These are phyloP conservation scores for Sesia bembeciformis DNA, from an alignment of 2,888 invertebrate species.

Conservation along the genomic window DNA sequence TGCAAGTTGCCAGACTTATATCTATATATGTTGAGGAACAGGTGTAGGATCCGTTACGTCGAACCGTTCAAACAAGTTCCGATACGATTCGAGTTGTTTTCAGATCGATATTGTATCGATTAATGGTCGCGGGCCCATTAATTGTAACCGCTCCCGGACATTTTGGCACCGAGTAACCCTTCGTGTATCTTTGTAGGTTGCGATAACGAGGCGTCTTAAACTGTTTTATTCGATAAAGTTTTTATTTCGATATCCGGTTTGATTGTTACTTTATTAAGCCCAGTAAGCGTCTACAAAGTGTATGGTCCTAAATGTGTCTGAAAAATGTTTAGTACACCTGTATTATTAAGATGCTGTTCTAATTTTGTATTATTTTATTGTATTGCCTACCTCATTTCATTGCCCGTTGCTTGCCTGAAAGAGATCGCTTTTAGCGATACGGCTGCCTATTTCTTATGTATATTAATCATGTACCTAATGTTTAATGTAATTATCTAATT, in stretches of 20 bases:
- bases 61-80: conserved; percentile 27
- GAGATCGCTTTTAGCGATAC: no score
- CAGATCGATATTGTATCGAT: conserved; percentile 16
- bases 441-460: no score
- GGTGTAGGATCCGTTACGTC: conserved; percentile 41
- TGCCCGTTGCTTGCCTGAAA: no score
- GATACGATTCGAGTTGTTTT: conserved; percentile 23
- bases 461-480: no score
- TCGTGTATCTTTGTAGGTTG: background rate
- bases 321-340: no score
- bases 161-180: background rate
- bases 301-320: no score
- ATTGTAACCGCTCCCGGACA: background rate
- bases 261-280: no score
- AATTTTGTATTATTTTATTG: no score
- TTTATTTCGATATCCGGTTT: background rate
- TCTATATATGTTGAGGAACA: conserved; percentile 18
- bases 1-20: conserved; percentile 15
- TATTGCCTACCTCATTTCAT: no score
- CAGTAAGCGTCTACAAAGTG: no score
- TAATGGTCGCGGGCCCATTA: conserved; percentile 9
- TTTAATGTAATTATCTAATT: no score
- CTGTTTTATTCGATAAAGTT: background rate
- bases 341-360: no score
- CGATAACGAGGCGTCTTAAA: background rate